Conservation (phyloP, 2,113 vertebrate species). For the Cercocebus atys region DNA sequence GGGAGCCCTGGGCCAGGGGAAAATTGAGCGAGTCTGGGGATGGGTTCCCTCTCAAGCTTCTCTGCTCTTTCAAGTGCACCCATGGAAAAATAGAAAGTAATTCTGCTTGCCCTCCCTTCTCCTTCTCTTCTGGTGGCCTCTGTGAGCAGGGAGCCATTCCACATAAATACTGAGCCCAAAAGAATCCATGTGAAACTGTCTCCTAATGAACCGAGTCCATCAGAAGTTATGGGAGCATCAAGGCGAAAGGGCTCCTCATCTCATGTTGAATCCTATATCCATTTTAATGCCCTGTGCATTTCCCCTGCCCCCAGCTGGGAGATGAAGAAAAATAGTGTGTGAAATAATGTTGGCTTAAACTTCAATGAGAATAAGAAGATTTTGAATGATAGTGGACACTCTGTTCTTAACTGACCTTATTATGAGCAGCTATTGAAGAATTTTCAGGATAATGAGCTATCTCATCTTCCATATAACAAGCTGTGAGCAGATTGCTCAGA, state of each 20-base stretch:
- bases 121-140: neutral
- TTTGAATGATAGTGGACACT: conserved; percentile 66
- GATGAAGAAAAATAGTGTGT: conserved; percentile 45
- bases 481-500: conserved; percentile 28
- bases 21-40: neutral
- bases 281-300: neutral
- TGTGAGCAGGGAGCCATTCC: neutral
- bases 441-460: conserved; percentile 76
- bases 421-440: conserved; percentile 72
- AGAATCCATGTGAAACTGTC: neutral
- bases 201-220: neutral
- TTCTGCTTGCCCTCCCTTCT: neutral
- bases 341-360: conserved; percentile 30
- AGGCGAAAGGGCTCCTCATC: neutral
- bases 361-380: conserved; percentile 48
- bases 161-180: neutral
- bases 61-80: neutral
- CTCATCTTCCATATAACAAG: conserved; percentile 74
- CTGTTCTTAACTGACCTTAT: conserved; percentile 74
- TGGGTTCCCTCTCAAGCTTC: neutral
- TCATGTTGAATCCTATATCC: neutral
- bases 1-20: neutral
- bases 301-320: neutral
- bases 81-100: neutral
- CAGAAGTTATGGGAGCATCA: neutral